Percentiles rank a stretch among this genome's conserved stretches.
phyloP scores from a whole-genome alignment of 1,140 invertebrate species.

The Manduca sexta region DNA sequence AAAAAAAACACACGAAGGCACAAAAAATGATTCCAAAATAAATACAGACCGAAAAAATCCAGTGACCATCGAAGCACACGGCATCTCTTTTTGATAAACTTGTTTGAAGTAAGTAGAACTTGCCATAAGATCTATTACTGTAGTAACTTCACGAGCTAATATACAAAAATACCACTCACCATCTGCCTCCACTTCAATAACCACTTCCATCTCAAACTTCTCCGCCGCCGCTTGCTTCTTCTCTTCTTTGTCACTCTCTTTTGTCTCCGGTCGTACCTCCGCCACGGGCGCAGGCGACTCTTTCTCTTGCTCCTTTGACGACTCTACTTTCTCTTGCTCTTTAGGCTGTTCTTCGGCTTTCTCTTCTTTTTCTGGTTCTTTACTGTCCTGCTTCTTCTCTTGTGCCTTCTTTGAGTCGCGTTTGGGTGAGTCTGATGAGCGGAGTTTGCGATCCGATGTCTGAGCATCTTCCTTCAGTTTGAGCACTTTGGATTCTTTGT shows the following conservation, averaged over 20 bases:
- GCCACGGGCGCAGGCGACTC: constrained; percentile 24
- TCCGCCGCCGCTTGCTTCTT: constrained; percentile 5
- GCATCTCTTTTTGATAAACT: too few relatives aligned
- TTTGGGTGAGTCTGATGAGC: constrained; percentile 45
- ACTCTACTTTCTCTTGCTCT: constrained; percentile 9
- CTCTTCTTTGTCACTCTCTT: constrained; percentile 13
- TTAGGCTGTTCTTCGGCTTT: constrained; percentile 18
- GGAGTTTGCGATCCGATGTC: constrained; percentile 39
- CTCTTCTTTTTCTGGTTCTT: constrained; percentile 12
- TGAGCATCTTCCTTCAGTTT: constrained; percentile 52
- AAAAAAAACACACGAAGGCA: too few relatives aligned
- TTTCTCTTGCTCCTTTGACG: constrained; percentile 10
- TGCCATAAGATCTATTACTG: too few relatives aligned
- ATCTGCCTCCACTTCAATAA: constrained; percentile 36
- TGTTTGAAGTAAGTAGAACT: too few relatives aligned
- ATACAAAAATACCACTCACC: constrained; percentile 21
- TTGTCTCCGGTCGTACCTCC: neutral
- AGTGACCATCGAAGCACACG: too few relatives aligned
- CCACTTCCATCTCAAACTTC: constrained; percentile 21
- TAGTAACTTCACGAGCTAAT: neutral
- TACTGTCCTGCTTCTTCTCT: constrained; percentile 7
- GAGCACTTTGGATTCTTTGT: constrained; percentile 51
- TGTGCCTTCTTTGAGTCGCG: constrained; percentile 19
- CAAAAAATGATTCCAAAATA: too few relatives aligned
- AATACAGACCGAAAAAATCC: too few relatives aligned